Conservation (phyloP, 2,888 invertebrate species). For the Chymomyza fuscimana region DNA sequence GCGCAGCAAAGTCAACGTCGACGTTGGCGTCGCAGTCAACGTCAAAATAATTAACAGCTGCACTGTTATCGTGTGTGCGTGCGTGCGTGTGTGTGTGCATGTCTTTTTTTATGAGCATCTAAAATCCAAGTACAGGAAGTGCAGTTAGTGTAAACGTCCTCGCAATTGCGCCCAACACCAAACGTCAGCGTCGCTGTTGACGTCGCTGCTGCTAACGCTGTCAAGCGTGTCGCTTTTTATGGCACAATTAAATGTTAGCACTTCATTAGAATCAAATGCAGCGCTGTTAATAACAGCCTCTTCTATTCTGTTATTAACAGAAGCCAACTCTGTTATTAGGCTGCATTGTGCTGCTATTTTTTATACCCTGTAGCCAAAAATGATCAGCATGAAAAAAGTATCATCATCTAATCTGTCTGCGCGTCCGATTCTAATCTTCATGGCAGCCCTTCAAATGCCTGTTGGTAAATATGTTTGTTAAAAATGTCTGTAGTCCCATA, state of each 20-base stretch:
- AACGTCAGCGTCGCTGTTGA: neutral
- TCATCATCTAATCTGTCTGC: too few relatives aligned
- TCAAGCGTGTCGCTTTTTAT: conserved; percentile 5
- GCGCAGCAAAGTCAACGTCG: neutral
- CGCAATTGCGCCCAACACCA: too few relatives aligned
- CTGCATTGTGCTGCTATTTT: neutral
- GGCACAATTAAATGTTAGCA: conserved; percentile 28
- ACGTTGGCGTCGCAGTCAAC: neutral
- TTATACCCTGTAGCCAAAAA: too few relatives aligned
- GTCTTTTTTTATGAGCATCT: neutral
- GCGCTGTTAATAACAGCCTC: conserved; percentile 1
- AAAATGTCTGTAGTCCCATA: too few relatives aligned
- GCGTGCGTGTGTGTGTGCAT: too few relatives aligned
- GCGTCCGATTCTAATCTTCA: too few relatives aligned
- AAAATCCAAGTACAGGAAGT: conserved; percentile 3
- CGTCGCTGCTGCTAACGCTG: neutral
- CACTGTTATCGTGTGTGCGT: neutral
- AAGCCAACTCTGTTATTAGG: neutral
- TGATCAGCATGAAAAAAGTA: too few relatives aligned
- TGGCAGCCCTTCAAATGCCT: too few relatives aligned
- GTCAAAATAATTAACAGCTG: conserved; percentile 6
- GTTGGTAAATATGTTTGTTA: too few relatives aligned
- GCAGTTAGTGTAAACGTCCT: conserved; percentile 1
- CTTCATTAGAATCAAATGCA: conserved; percentile 15
- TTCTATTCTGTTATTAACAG: neutral